Evolutionary conservation across 2,797 vertebrate species (phyloP), one percentile per base, ranked within the genome.

Genomic region (Erpetoichthys calabaricus): DNA sequence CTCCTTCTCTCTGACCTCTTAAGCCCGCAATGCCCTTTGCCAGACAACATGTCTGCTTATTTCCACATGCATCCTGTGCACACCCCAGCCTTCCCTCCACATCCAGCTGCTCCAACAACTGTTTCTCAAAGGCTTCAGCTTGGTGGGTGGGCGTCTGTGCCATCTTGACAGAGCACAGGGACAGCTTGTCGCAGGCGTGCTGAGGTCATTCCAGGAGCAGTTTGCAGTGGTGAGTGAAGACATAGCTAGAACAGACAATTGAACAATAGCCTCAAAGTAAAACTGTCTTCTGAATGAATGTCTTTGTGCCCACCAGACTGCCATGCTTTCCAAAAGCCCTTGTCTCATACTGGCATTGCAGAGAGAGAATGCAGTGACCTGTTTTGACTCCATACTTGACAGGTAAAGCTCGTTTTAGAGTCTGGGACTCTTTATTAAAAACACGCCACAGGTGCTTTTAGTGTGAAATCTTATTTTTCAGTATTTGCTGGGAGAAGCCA

Each of bases 21-120:
- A 56, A 7, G 43, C 64, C 59, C 59, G 58, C 55, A 64, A 58
- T 59, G 62, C 64, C 62, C 62, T 63, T 56, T 80, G 77, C 69
- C 82, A 82, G 60, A 80, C 70, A 64, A 84, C 74, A 58, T 86
- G 79, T 70, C 70, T 86, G 45, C 5, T 86, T 44, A 47, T 86
- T 55, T 75, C 80, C 1, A 61, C 67, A 42, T 60, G 72, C n/a
- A 60, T 70, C 51, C 69, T 77, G 47, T 49, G 6, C 51, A 73
- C 69, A 44, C 58, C 65, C 1, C 62, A 65, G 50, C 63, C 6
- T 25, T 67, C 71, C 4, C 63, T 70, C 1, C 75, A 73, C 6
- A 57, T 80, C 6, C 68, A 76, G 1, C 56, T 75, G 47, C 67
- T 84, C 4, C 68, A 80, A 52, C 54, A 67, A 68, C 66, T 87